phyloP scores from a whole-genome alignment of 2,797 vertebrate species.

The Gouania willdenowi region DNA sequence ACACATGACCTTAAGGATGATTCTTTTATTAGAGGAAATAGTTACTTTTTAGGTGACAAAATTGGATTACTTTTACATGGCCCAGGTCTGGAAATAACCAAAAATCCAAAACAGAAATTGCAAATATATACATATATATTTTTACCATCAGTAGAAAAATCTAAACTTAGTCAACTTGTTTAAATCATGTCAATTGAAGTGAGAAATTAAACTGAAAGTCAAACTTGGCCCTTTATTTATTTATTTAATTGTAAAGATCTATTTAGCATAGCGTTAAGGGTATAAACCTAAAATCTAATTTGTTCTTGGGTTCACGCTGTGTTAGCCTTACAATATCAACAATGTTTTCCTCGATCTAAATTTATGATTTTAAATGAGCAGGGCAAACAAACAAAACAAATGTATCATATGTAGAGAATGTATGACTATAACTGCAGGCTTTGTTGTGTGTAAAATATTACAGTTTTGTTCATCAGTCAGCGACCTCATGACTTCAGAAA shows the following conservation, averaged over 20 bases:
- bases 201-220: neutral
- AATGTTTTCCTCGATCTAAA: too few species aligned
- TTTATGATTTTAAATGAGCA: too few species aligned
- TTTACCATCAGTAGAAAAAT: neutral
- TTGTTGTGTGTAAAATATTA: constrained; percentile 14
- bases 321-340: too few species aligned
- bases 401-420: constrained; percentile 23
- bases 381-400: neutral
- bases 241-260: too few species aligned
- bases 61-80: neutral
- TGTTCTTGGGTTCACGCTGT: too few species aligned
- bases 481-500: constrained; percentile 61
- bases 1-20: too few species aligned
- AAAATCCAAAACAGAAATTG: too few species aligned
- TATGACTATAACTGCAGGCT: constrained; percentile 8
- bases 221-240: too few species aligned
- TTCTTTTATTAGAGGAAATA: too few species aligned
- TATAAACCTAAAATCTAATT: too few species aligned
- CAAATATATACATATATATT: constrained; percentile 1
- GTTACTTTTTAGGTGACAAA: too few species aligned
- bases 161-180: neutral
- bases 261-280: too few species aligned
- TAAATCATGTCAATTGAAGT: constrained; percentile 2
- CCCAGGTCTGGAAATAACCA: constrained; percentile 9
- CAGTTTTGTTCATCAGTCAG: constrained; percentile 25